Conservation (phyloP, 2,113 vertebrate species). For the Cepphus grylle region DNA sequence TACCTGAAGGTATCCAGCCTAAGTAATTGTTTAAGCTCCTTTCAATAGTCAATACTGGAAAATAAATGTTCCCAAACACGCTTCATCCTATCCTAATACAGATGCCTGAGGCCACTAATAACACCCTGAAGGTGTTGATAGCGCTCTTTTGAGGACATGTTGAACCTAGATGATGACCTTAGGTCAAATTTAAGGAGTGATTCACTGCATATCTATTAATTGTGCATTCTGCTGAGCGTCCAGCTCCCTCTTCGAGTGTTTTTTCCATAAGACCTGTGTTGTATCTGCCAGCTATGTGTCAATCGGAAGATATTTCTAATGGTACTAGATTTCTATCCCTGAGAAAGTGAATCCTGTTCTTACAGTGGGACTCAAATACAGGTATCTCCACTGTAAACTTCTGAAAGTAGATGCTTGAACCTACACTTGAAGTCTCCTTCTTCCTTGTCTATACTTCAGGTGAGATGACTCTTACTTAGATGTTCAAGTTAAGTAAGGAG, state of each 20-base stretch:
- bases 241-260: neutral
- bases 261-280: neutral
- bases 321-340: neutral
- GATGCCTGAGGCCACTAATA: neutral
- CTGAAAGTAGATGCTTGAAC: neutral
- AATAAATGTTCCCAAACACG: neutral
- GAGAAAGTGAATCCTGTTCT: neutral
- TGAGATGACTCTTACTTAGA: neutral
- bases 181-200: neutral
- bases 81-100: neutral
- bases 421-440: rapidly evolving
- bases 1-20: neutral
- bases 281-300: neutral
- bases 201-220: neutral
- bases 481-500: neutral
- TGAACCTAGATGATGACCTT: neutral
- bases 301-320: neutral
- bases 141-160: neutral
- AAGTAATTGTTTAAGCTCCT: neutral
- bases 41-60: neutral
- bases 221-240: neutral
- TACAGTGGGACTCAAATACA: neutral
- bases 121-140: neutral
- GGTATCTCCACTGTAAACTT: neutral
- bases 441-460: neutral